Base-by-base conservation (phyloP, 2,113 vertebrate species). In the Cyphotilapia sp. region DNA sequence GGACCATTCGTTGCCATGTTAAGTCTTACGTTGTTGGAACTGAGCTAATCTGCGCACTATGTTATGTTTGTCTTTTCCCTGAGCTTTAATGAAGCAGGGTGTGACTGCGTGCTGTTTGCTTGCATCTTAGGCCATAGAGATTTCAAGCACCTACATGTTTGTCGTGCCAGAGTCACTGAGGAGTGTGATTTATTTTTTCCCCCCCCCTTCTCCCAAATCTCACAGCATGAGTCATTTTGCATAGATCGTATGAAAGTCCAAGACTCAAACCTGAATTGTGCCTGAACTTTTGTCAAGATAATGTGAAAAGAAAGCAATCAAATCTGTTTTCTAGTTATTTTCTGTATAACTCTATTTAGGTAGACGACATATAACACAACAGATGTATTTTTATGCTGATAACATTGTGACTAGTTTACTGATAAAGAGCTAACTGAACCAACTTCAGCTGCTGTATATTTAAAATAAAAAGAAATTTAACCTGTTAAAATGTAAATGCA, bases 251-350 rank as follows among this genome's bases (percentile, higher is more conserved):
- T 35, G 24, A 54, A 9, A 22, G 24, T 35, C 31, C n/a, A 84
- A 51, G 17, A 76, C 69, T 81, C 22, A 53, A 49, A 45, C 35
- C 42, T 81, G 85, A 94, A 85, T 51, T 24, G 94, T 95, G 96
- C 96, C 94, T 96, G 92, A 95, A 92, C 84, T 83, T 94, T 91
- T 91, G 82, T 82, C 57, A 59, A 81, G 83, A 84, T 78, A 85
- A 91, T 90, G 91, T 95, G 92, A 91, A 92, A 91, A 4, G 17
- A 80, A 42, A 93, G 85, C 63, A 91, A 86, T 85, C 80, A 71
- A 80, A 92, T 90, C 33, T 93, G 89, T 96, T 96, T 95, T 96
- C 82, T 95, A 96, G 92, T 87, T 69, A 88, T 83, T 94, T 95
- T 92, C 84, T 96, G 93, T 93, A 92, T 59, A 91, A 87, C 83